phyloP scores from a whole-genome alignment of 2,113 vertebrate genomes.

The Jacana jacana region DNA sequence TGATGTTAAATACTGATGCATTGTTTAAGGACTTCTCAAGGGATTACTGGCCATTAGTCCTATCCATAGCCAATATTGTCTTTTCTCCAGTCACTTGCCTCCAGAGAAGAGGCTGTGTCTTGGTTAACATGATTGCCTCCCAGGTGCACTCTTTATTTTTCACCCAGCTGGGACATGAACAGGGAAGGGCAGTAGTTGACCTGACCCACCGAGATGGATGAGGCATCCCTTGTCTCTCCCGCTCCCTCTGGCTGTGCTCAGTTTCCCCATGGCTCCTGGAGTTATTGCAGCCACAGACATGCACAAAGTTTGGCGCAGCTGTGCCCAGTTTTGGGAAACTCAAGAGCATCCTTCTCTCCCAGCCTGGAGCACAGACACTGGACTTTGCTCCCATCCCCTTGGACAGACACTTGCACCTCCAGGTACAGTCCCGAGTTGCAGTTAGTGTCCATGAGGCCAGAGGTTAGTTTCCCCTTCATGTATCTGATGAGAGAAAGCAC shows the following conservation, averaged over 20 bases:
- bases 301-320: accelerated
- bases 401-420: not conserved
- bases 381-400: not conserved
- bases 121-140: not conserved
- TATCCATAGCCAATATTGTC: not conserved
- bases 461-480: not conserved
- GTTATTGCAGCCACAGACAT: not conserved
- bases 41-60: not conserved
- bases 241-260: not conserved
- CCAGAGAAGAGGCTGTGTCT: not conserved
- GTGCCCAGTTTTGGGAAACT: not conserved
- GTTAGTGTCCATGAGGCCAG: not conserved
- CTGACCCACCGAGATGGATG: not conserved
- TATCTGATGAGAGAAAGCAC: not conserved
- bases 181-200: not conserved
- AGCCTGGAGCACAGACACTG: not conserved
- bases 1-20: not conserved
- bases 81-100: not conserved
- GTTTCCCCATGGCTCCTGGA: not conserved
- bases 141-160: not conserved
- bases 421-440: not conserved
- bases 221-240: not conserved
- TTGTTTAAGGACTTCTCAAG: not conserved
- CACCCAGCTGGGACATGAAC: not conserved
- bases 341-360: not conserved